These are phyloP conservation scores for Candidula unifasciata DNA, from an alignment of 2,888 invertebrate genomes.

Conservation along the genomic window DNA sequence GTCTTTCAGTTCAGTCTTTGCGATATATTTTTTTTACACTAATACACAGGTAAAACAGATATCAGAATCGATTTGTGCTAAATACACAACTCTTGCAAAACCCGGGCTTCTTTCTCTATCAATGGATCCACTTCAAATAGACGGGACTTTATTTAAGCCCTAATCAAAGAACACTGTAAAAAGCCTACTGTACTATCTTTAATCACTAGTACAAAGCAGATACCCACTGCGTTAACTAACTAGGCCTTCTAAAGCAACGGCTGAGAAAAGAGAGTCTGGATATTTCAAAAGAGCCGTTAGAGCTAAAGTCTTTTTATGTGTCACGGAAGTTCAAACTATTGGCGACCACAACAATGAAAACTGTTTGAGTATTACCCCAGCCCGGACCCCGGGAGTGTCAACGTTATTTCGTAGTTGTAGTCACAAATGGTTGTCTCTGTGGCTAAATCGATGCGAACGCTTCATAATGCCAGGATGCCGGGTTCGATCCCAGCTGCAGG, in stretches of 20 bases:
- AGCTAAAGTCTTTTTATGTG: neutral
- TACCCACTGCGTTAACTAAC: neutral
- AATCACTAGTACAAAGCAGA: constrained; percentile 1
- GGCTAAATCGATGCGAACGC: too few relatives aligned
- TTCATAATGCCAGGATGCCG: too few relatives aligned
- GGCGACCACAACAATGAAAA: neutral
- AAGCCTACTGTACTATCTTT: neutral
- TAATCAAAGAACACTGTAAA: neutral
- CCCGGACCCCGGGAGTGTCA: neutral
- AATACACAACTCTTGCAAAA: too few relatives aligned
- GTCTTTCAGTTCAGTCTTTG: too few relatives aligned
- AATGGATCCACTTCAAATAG: neutral
- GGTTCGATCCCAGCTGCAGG: too few relatives aligned
- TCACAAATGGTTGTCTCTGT: too few relatives aligned
- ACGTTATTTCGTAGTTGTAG: neutral
- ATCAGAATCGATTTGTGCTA: too few relatives aligned
- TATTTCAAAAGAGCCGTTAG: neutral
- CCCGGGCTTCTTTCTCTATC: neutral
- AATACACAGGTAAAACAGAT: too few relatives aligned
- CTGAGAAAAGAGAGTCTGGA: neutral
- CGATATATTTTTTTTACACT: too few relatives aligned
- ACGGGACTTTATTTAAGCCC: neutral
- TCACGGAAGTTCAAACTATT: neutral
- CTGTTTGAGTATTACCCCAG: neutral
- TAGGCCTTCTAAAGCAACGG: neutral